A percentile compares a stretch with the other conserved stretches of the same genome.
These are phyloP conservation scores for Hermetia illucens DNA, from an alignment of 1,140 invertebrate species.

Conservation along the genomic window DNA sequence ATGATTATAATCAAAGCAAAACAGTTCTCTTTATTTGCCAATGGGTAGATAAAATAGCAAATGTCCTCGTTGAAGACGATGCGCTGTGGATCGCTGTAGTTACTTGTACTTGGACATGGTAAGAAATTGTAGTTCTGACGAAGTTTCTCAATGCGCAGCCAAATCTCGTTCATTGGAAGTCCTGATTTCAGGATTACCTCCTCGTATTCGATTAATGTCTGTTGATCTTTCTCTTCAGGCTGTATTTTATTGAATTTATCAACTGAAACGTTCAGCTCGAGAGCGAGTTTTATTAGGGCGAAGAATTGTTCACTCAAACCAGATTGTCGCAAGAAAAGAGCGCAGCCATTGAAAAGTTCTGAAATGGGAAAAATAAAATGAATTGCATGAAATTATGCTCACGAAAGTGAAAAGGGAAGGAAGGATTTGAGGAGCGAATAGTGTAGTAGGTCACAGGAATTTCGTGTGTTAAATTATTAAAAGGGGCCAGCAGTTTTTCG, in stretches of 20 bases:
- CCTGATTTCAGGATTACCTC: slow-evolving; percentile 44
- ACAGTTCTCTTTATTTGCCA: slow-evolving; percentile 36
- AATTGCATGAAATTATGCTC: neutral
- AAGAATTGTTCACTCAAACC: slow-evolving; percentile 49
- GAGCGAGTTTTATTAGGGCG: slow-evolving; percentile 41
- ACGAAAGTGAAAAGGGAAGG: neutral
- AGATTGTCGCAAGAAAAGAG: slow-evolving; percentile 48
- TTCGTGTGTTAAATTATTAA: too few relatives aligned
- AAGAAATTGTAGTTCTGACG: slow-evolving; percentile 46
- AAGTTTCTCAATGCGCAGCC: slow-evolving; percentile 47
- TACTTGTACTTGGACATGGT: slow-evolving; percentile 28
- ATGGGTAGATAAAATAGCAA: slow-evolving; percentile 44
- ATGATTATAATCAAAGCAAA: slow-evolving; percentile 37
- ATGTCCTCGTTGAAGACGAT: slow-evolving; percentile 46
- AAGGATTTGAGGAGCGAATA: neutral
- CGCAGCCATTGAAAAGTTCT: slow-evolving; percentile 39
- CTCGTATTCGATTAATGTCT: slow-evolving; percentile 42
- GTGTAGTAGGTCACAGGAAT: too few relatives aligned
- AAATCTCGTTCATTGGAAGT: slow-evolving; percentile 48
- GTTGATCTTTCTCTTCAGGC: slow-evolving; percentile 33
- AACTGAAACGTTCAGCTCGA: slow-evolving; percentile 39
- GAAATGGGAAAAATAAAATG: neutral
- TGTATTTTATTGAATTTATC: slow-evolving; percentile 29
- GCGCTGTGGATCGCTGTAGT: slow-evolving; percentile 40
- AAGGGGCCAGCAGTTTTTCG: too few relatives aligned